phyloP scores from a whole-genome alignment of 2,797 vertebrate genomes.

The Enteromius radiatus region DNA sequence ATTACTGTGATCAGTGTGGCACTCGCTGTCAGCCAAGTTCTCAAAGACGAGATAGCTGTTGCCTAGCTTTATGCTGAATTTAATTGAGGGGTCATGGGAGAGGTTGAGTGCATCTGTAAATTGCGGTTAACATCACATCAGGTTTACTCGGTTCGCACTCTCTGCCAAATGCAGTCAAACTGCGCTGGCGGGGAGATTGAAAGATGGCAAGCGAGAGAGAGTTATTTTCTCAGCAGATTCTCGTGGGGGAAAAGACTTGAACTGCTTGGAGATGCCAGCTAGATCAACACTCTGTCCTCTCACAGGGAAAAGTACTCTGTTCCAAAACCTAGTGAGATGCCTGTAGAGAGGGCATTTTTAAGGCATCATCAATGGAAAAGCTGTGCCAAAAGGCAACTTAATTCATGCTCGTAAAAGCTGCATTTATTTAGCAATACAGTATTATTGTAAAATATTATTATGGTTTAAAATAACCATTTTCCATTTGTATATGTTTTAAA shows the following conservation, averaged over 20 bases:
- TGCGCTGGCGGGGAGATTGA: conserved; percentile 16
- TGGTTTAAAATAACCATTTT: neutral
- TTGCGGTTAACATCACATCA: conserved; percentile 18
- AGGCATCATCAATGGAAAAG: neutral
- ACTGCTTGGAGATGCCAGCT: conserved; percentile 4
- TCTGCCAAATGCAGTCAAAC: conserved; percentile 8
- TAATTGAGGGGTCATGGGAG: conserved; percentile 9
- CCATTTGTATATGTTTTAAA: neutral
- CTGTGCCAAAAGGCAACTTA: neutral
- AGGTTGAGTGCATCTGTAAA: conserved; percentile 31
- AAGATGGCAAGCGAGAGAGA: conserved; percentile 7
- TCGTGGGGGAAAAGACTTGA: conserved; percentile 5
- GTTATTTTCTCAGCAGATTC: conserved; percentile 34
- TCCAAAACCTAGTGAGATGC: conserved; percentile 11
- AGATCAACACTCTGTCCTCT: conserved; percentile 5
- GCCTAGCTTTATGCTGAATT: neutral
- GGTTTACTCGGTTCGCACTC: neutral
- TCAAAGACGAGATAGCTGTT: conserved; percentile 2
- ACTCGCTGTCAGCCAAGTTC: conserved; percentile 6
- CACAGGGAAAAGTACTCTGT: conserved; percentile 16
- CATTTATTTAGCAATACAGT: neutral
- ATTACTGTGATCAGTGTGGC: neutral
- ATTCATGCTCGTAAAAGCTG: neutral
- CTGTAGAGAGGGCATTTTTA: neutral
- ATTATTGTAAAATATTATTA: neutral